Base-by-base conservation (phyloP, 2,797 vertebrate genomes). In the Gobionotothen gibberifrons region DNA sequence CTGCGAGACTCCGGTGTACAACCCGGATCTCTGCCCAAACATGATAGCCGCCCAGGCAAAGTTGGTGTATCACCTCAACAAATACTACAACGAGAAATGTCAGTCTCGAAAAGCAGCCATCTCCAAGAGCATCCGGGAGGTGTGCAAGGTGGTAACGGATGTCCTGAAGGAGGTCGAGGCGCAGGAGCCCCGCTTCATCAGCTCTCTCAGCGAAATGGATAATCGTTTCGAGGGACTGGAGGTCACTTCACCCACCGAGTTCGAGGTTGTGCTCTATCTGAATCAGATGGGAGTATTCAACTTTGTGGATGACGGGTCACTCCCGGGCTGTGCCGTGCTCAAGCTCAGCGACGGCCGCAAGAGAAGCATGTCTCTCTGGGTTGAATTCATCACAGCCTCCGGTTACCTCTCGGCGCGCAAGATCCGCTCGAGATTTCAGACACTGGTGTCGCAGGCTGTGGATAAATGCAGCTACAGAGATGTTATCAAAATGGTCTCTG, bases 201-300 rank as follows among this genome's bases (percentile, higher is more conserved):
- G 98, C 93, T 99, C 98, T 12, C 94, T 99, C 70, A 99, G 97
- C 90, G 98, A 99, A 93, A 99, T 99, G 88, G 98, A 99, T 81
- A 97, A 97, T 49, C 97, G 98, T 78, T 99, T 97, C 77, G 98
- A 99, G 90, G 98, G 98, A 54, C 95, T 99, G 91, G 98, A 99
- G 93, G 98, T 99, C 87, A 97, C 98, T 85, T 96, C 97, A 5
- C 98, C 98, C 87, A 99, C 96, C 42, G 98, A 99, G 92, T 99
- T 99, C 49, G 98, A 99, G 89, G 98, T 99, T 79, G 98, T 99
- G 74, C 97, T 99, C 85, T 99, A 99, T 94, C 97, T 99, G 69
- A 99, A 99, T 90, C 98, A 99, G 95, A 99, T 99, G 98, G 98
- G 98, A 74, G 98, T 99, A 84, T 99, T 99, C 94, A 99, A 99